Evolutionary conservation across 2,888 invertebrate species (phyloP), one percentile per base, ranked within the genome.

Genomic region (Volucella inanis): DNA sequence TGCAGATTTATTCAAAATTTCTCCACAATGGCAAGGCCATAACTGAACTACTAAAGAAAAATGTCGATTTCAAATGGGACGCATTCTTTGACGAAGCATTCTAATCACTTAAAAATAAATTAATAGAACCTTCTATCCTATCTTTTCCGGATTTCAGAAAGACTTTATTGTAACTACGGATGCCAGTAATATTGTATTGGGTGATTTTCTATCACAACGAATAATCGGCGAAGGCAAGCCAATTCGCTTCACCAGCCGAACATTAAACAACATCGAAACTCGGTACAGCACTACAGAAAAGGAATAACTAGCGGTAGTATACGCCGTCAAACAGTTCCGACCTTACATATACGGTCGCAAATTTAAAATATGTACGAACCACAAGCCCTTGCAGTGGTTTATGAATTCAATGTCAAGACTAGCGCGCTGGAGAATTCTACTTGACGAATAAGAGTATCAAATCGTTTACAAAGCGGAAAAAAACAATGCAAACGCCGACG

Each of bases 401-500:
- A 89, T 88, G 68, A 88, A 89, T 45, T 87, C 87, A 38, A 84
- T 45, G 22, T 52, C 43, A 14, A 47, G 62, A n/a, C 47, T 52
- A 8, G 39, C 47, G 10, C 55, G 50, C 45, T 74, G 89, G 89
- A 18, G 88, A 55, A 74, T 89, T n/a, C 87, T 87, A 82, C 74
- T 89, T 1, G 87, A 88, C 43, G 88, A 89, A 71, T 89, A 87
- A 57, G 88, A 89, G 22, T n/a, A n/a, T n/a, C n/a, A n/a, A n/a
- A n/a, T n/a, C n/a, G n/a, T n/a, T n/a, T n/a, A n/a, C n/a, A n/a
- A n/a, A n/a, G n/a, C n/a, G n/a, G n/a, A n/a, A 89, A 88, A 10
- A 87, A 79, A 62, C 6, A 90, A 91, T 76, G 72, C 86, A 8
- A 83, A 83, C 22, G 90, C 89, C 0, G 91, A 92, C 31, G 61